Conservation (phyloP, 2,113 vertebrate species). For the Nannospalax galili region DNA sequence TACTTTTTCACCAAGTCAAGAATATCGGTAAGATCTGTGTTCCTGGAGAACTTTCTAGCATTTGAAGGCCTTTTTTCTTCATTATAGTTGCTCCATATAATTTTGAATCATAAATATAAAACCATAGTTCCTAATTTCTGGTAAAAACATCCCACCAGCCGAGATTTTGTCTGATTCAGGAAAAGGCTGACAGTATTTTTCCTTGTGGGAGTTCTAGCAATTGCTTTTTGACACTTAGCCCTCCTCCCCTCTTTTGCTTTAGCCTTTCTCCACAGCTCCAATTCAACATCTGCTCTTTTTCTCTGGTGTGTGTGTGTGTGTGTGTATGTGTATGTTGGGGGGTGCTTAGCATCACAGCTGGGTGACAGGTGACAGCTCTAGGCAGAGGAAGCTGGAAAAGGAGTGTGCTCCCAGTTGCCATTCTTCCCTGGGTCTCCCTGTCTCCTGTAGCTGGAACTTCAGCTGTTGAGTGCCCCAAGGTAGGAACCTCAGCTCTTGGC, state of each 20-base stretch:
- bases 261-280: conserved; percentile 32
- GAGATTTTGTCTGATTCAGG: conserved; percentile 38
- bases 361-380: conserved; percentile 68
- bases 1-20: not conserved
- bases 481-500: conserved; percentile 50
- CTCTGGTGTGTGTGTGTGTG: not conserved
- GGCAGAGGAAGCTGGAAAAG: conserved; percentile 64
- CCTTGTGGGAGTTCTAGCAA: conserved; percentile 60
- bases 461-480: conserved; percentile 7
- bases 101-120: conserved; percentile 46
- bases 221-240: not conserved
- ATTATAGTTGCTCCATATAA: conserved; percentile 37
- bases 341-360: conserved; percentile 56
- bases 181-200: conserved; percentile 37
- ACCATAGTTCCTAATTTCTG: conserved; percentile 8
- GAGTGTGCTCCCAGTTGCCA: conserved; percentile 43
- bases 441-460: conserved; percentile 30
- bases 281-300: conserved; percentile 62
- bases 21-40: not conserved
- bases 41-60: not conserved
- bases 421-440: conserved; percentile 8
- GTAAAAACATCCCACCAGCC: conserved; percentile 31
- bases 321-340: not conserved
- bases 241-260: conserved; percentile 43
- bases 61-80: conserved; percentile 52